phyloP scores from a whole-genome alignment of 2,113 vertebrate genomes.

The Columbina picui region DNA sequence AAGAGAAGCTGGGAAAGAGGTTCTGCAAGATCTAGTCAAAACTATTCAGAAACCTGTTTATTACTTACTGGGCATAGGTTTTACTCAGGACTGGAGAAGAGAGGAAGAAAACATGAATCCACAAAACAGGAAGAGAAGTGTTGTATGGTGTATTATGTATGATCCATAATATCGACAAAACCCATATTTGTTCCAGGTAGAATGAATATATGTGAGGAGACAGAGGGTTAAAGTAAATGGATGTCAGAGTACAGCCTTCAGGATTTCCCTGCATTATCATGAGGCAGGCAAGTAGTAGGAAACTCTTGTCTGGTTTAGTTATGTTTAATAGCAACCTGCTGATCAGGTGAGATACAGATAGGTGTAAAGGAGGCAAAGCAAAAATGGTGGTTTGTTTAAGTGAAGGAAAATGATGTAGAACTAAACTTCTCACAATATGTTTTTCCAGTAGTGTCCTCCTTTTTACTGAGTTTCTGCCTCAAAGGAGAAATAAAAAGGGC shows the following conservation, averaged over 20 bases:
- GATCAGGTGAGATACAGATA: neutral
- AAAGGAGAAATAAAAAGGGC: neutral
- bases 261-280: neutral
- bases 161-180: neutral
- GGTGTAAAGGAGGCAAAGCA: neutral
- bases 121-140: neutral
- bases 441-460: neutral
- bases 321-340: neutral
- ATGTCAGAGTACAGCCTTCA: neutral
- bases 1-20: neutral
- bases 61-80: neutral
- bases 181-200: neutral
- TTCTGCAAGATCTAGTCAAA: neutral
- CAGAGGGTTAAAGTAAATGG: neutral
- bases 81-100: neutral
- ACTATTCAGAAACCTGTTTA: neutral
- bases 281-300: neutral
- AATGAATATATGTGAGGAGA: neutral
- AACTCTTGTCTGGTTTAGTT: neutral
- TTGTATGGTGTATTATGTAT: too few relatives aligned
- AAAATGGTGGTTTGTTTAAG: neutral
- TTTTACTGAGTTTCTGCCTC: neutral
- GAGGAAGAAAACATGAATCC: neutral
- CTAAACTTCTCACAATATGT: neutral
- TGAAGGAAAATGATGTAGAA: neutral